phyloP scores from a whole-genome alignment of 35 echinoderm and acorn worm species.

The Ophiothrix spiculata region DNA sequence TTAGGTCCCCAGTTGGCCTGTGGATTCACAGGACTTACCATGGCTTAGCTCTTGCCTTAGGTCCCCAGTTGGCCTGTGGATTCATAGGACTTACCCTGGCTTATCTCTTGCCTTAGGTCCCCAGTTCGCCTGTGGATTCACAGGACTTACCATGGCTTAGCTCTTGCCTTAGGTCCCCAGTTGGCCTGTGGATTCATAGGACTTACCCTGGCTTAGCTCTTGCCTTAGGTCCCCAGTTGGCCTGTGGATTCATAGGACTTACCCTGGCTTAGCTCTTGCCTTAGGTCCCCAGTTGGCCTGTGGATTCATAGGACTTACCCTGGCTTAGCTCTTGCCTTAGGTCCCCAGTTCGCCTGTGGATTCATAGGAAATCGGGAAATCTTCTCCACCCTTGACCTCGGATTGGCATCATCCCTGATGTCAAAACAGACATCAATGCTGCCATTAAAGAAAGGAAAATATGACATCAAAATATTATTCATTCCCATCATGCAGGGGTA shows the following conservation, averaged over 20 bases:
- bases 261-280: background rate
- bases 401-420: slow-evolving; percentile 58
- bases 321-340: slow-evolving; percentile 76
- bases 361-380: slow-evolving; percentile 81
- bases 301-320: slow-evolving; percentile 45
- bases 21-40: too few species aligned
- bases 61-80: too few species aligned
- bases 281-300: background rate
- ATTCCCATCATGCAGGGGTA: too few species aligned
- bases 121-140: background rate
- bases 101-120: too few species aligned
- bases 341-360: slow-evolving; percentile 89
- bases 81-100: too few species aligned
- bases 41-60: too few species aligned
- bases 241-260: background rate
- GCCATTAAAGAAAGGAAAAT: too few species aligned
- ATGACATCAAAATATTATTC: too few species aligned
- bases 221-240: background rate
- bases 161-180: background rate
- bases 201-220: too few species aligned
- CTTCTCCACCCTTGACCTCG: slow-evolving; percentile 59
- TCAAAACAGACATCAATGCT: slow-evolving; percentile 79
- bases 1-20: too few species aligned
- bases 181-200: background rate
- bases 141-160: background rate